Conservation (phyloP, 2,888 invertebrate genomes). For the Acleris literana region DNA sequence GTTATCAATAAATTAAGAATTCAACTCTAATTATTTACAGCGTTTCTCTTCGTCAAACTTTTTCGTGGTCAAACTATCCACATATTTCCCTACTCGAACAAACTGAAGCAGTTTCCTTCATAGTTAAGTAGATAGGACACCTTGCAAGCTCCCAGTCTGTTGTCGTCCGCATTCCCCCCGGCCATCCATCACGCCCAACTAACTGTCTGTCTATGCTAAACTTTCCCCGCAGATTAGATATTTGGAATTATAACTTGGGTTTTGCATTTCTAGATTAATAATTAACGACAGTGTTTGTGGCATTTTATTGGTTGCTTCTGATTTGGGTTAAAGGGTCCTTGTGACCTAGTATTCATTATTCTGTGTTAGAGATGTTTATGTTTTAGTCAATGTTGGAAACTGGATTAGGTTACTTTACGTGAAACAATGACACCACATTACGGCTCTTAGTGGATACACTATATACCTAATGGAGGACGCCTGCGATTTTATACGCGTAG, state of each 20-base stretch:
- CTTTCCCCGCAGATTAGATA: slow-evolving; percentile 46
- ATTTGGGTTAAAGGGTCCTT: neutral
- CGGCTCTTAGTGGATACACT: too few relatives aligned
- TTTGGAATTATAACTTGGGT: slow-evolving; percentile 45
- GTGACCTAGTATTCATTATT: slow-evolving; percentile 18
- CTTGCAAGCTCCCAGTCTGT: slow-evolving; percentile 21
- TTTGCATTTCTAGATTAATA: slow-evolving; percentile 34
- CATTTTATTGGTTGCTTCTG: slow-evolving; percentile 21
- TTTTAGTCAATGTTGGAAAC: neutral
- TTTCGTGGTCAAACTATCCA: too few relatives aligned
- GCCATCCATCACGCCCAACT: slow-evolving; percentile 56
- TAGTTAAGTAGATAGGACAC: neutral
- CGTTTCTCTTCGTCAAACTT: too few relatives aligned
- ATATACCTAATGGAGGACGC: too few relatives aligned
- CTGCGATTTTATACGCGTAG: too few relatives aligned
- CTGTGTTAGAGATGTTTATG: neutral
- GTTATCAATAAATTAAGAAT: too few relatives aligned
- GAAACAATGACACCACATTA: too few relatives aligned
- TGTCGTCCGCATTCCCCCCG: slow-evolving; percentile 51
- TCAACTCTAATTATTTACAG: too few relatives aligned
- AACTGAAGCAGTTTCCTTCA: too few relatives aligned
- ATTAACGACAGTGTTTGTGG: slow-evolving; percentile 22
- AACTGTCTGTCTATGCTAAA: slow-evolving; percentile 49
- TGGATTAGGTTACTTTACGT: too few relatives aligned
- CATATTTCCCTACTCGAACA: too few relatives aligned